Percentiles rank a stretch among this genome's conserved stretches.
Evolutionary conservation across 2,113 vertebrate genomes (phyloP).

Genomic region (Dasyprocta punctata): DNA sequence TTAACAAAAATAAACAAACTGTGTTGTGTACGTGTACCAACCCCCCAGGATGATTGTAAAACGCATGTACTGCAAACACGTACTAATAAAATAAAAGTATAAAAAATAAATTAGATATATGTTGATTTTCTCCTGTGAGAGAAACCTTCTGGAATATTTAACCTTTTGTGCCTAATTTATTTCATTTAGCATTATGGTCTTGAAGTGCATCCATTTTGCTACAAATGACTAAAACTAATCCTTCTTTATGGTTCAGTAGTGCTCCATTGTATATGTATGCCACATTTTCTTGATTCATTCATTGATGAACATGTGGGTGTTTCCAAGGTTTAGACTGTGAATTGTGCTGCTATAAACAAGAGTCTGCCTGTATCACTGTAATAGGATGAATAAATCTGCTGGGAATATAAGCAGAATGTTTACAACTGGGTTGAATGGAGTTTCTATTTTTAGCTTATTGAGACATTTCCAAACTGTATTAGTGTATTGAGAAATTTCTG

Average conservation of each 20-base stretch:
- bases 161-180: background rate
- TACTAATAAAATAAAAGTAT: background rate
- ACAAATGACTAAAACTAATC: background rate
- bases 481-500: background rate
- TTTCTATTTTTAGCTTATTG: background rate
- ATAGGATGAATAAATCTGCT: background rate
- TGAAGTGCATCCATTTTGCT: background rate
- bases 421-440: background rate
- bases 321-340: background rate
- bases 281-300: background rate
- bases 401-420: background rate
- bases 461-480: background rate
- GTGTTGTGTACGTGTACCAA: background rate
- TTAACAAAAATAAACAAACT: background rate
- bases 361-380: background rate
- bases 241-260: background rate
- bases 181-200: background rate
- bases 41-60: background rate
- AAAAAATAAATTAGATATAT: background rate
- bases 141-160: background rate
- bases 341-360: background rate
- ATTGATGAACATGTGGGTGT: background rate
- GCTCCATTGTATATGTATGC: background rate
- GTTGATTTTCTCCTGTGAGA: background rate
- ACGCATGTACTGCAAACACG: background rate